Evolutionary conservation across 2,888 invertebrate genomes (phyloP), one percentile per base, ranked within the genome.

Genomic region (Toxonevra muliebris): DNA sequence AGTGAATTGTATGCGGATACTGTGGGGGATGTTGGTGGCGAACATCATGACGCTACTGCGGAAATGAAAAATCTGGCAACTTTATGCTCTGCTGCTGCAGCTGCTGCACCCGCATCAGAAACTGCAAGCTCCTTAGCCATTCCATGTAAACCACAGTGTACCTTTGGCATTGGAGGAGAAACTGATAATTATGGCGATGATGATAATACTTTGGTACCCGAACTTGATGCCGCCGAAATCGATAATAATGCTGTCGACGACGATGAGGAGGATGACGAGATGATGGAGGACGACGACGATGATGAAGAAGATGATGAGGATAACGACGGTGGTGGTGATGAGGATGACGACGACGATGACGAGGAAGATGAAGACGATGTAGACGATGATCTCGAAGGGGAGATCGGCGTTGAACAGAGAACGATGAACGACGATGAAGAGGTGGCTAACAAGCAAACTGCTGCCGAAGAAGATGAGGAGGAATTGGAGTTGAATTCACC

Each of bases 361-460:
- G 85, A 84, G 53, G 85, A 84, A 71, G 85, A 85, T 62, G 84
- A 84, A 50, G 85, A 84, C 55, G 85, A 85, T 69, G 81, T 79
- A 63, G 70, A 77, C 59, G 78, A 76, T 52, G 84, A 84, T 63
- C 85, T 85, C 64, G 85, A 84, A 58, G 85, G 84, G 42, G 85
- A 83, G 59, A 85, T 85, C 70, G 81, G 80, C 66, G 70, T 77
- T 63, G 78, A 77, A 68, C 83, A 82, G 12, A 67, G 55, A 3
- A 57, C 61, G 7, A 75, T 72, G n/a, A 83, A 77, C 15, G 83
- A 78, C 55, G 82, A 77, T 20, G 81, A 82, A 63, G 82, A 80
- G 17, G 82, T 79, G 53, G 82, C 79, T 15, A 78, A 71, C 13
- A 80, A 74, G 45, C 76, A 74, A 11, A 74, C 72, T 42, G 68